These are phyloP conservation scores for Aurelia aurita DNA, from an alignment of 30 jellyfish, hydroid and myxozoan species.

Conservation along the genomic window DNA sequence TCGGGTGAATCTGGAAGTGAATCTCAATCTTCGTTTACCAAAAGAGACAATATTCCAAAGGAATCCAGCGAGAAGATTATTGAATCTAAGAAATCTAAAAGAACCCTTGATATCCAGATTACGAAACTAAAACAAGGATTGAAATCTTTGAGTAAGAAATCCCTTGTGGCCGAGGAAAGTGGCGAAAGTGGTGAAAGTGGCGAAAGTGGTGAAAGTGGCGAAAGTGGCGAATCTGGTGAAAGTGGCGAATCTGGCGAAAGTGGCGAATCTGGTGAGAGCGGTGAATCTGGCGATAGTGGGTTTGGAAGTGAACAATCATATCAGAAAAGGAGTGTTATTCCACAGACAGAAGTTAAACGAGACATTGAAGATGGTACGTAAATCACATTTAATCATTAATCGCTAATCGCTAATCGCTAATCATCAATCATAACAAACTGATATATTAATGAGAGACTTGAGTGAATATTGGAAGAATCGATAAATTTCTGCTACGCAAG, in stretches of 20 bases:
- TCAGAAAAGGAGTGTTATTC: conserved; percentile 53
- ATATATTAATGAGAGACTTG: too few species aligned
- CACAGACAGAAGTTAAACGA: background rate
- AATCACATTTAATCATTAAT: too few species aligned
- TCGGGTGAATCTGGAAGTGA: conserved; percentile 45
- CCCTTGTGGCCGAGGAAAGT: conserved; percentile 10
- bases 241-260: conserved; percentile 34
- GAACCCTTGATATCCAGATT: background rate
- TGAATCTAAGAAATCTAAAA: background rate
- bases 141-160: background rate
- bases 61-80: background rate
- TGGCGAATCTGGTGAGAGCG: conserved; percentile 29
- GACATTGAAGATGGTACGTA: background rate
- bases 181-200: conserved; percentile 31
- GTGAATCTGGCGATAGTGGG: conserved; percentile 36
- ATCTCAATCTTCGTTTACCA: conserved; percentile 14
- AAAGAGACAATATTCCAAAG: conserved; percentile 30
- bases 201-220: conserved; percentile 39
- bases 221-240: conserved; percentile 30
- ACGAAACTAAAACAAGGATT: background rate
- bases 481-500: too few species aligned
- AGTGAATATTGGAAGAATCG: too few species aligned
- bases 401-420: too few species aligned
- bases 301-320: conserved; percentile 9
- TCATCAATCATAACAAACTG: too few species aligned